Conservation (phyloP, 30 jellyfish, hydroid and myxozoan species). For the Mastigias papua region DNA sequence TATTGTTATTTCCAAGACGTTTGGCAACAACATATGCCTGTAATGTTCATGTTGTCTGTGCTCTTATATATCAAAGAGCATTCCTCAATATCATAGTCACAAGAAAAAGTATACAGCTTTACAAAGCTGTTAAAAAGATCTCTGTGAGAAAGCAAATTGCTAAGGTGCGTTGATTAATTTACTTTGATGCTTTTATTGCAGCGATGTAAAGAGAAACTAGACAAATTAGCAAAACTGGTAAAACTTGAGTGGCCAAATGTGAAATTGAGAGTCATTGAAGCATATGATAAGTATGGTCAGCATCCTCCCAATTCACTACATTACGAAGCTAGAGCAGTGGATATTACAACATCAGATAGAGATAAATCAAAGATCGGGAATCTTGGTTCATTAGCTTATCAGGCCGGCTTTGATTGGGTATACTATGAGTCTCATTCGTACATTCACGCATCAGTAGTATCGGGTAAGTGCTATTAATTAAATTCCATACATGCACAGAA, state of each 20-base stretch:
- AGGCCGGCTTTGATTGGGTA: slow-evolving; percentile 78
- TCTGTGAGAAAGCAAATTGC: too few species aligned
- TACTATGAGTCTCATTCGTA: slow-evolving; percentile 50
- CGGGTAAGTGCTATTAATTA: slow-evolving; percentile 11
- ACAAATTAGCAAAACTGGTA: slow-evolving; percentile 59
- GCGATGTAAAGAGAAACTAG: slow-evolving; percentile 68
- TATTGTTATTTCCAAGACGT: too few species aligned
- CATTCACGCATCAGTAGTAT: slow-evolving; percentile 65
- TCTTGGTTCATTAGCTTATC: slow-evolving; percentile 64
- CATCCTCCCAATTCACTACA: slow-evolving; percentile 78
- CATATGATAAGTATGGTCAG: slow-evolving; percentile 73
- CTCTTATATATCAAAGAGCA: too few species aligned
- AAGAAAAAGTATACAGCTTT: too few species aligned
- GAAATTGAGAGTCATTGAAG: slow-evolving; percentile 74
- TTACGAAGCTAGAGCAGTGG: slow-evolving; percentile 85
- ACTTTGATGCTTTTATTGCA: slow-evolving; percentile 3
- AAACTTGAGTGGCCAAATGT: slow-evolving; percentile 74
- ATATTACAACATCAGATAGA: slow-evolving; percentile 73
- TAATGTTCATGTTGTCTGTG: too few species aligned
- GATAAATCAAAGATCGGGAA: slow-evolving; percentile 61
- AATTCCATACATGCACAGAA: neutral
- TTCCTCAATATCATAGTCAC: too few species aligned
- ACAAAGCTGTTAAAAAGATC: too few species aligned
- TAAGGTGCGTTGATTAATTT: too few species aligned
- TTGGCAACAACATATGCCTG: too few species aligned